Conservation (phyloP, 1,140 invertebrate genomes). For the Solenopsis fugax region DNA sequence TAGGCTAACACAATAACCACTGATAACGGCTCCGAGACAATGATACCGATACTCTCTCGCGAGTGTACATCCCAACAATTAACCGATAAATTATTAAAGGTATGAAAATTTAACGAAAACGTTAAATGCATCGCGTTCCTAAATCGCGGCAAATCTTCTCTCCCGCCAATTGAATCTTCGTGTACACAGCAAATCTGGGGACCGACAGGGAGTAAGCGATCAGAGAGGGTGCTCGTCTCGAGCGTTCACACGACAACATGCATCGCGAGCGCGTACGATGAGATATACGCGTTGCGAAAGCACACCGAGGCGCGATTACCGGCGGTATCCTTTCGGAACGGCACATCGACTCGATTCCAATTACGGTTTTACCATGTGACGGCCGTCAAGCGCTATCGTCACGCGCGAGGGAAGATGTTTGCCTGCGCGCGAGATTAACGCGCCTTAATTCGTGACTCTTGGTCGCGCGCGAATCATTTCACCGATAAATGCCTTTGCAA, state of each 20-base stretch:
- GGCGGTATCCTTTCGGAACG: constrained; percentile 19
- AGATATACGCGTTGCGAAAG: constrained; percentile 10
- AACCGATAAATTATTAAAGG: constrained; percentile 7
- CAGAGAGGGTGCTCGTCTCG: background rate
- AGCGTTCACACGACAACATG: constrained; percentile 3
- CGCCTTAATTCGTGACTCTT: constrained; percentile 64
- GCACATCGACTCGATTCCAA: constrained; percentile 34
- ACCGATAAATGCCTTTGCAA: background rate
- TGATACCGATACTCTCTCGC: background rate
- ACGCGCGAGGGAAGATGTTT: constrained; percentile 37
- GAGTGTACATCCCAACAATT: background rate
- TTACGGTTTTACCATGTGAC: constrained; percentile 51
- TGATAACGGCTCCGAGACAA: constrained; percentile 9
- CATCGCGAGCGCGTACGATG: background rate
- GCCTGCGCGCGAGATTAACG: constrained; percentile 58
- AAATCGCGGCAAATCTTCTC: background rate
- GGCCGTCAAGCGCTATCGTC: constrained; percentile 26
- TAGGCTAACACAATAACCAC: constrained; percentile 24
- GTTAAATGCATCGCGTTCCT: background rate
- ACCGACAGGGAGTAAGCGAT: constrained; percentile 21
- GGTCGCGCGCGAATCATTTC: constrained; percentile 18
- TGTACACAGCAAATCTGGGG: background rate
- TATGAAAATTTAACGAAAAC: constrained; percentile 1
- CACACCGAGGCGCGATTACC: constrained; percentile 14
- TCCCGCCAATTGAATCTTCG: background rate